A percentile compares a stretch with the other conserved stretches of the same genome.
Evolutionary conservation across 2,113 vertebrate genomes (phyloP).

Genomic region (Lophura nycthemera): DNA sequence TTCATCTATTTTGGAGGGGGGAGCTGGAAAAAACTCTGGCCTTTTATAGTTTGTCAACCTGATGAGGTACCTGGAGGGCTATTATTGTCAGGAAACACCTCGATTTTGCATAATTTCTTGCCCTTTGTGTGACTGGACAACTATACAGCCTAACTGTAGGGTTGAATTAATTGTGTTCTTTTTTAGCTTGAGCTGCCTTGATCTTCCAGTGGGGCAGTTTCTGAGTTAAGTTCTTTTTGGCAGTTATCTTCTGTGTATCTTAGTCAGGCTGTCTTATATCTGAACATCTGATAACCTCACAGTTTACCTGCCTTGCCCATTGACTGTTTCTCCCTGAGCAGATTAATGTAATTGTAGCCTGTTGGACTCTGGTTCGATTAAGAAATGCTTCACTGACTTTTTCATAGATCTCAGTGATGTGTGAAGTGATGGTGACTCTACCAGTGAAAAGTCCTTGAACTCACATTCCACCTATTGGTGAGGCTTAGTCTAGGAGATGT

Average conservation of each 20-base stretch:
- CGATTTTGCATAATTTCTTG: not conserved
- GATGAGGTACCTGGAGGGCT: not conserved
- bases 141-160: not conserved
- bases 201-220: not conserved
- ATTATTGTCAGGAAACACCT: not conserved
- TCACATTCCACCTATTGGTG: accelerated
- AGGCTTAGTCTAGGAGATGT: not conserved
- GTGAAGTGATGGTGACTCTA: not conserved
- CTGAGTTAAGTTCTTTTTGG: not conserved
- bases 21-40: not conserved
- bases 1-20: not conserved
- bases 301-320: not conserved
- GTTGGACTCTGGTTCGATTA: not conserved
- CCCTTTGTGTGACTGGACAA: not conserved
- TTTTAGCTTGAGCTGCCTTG: not conserved
- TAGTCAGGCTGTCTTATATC: not conserved
- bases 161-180: not conserved
- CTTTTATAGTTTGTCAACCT: not conserved
- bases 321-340: not conserved
- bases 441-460: accelerated
- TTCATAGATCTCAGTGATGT: not conserved
- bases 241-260: not conserved
- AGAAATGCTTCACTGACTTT: not conserved
- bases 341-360: not conserved
- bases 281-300: not conserved